Percentiles rank a stretch among this genome's conserved stretches.
These are phyloP conservation scores for Sciaenops ocellatus DNA, from an alignment of 2,797 vertebrate genomes.

Conservation along the genomic window DNA sequence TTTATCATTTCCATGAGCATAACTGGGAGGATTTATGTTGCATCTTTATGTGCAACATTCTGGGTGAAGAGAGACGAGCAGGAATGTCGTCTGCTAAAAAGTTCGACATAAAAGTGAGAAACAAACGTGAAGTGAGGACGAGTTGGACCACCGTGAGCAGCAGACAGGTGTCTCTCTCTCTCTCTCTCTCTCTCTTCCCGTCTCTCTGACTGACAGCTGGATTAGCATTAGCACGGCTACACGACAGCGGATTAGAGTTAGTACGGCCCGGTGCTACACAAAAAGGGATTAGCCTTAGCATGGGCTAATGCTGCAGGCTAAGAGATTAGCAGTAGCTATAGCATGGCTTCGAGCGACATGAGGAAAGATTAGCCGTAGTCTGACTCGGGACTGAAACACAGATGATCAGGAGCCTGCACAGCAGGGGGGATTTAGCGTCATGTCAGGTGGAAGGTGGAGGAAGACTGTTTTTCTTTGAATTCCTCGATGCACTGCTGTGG, in stretches of 20 bases:
- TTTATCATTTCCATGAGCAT: no score
- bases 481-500: no score
- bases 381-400: background rate
- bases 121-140: background rate
- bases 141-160: background rate
- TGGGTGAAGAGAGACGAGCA: background rate
- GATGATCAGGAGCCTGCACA: background rate
- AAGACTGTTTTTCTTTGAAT: no score
- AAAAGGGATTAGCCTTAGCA: slow-evolving; percentile 58
- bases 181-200: background rate
- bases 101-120: background rate
- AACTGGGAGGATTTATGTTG: no score
- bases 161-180: slow-evolving; percentile 12
- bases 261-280: slow-evolving; percentile 14
- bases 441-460: background rate
- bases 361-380: slow-evolving; percentile 28
- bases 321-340: slow-evolving; percentile 59
- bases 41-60: background rate
- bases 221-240: slow-evolving; percentile 57
- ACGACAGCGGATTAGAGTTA: slow-evolving; percentile 51
- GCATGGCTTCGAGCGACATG: slow-evolving; percentile 22
- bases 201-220: slow-evolving; percentile 44
- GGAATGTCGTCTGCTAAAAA: background rate
- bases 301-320: slow-evolving; percentile 51
- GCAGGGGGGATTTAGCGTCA: background rate